phyloP scores from a whole-genome alignment of 2,113 vertebrate species.

The Nettapus auritus region DNA sequence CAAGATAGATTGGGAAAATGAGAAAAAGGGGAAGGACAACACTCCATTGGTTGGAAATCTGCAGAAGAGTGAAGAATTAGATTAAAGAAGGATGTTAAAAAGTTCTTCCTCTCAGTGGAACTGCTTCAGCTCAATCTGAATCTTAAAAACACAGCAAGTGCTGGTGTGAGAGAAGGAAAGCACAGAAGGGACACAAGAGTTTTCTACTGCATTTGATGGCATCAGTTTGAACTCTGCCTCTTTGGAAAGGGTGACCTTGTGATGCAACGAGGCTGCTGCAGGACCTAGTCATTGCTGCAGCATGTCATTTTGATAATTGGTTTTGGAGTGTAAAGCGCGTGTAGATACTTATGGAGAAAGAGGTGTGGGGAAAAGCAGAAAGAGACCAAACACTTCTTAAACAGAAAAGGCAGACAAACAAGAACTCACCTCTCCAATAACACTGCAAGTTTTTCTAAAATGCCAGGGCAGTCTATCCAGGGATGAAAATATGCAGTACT shows the following conservation, averaged over 20 bases:
- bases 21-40: not conserved
- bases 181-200: not conserved
- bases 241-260: not conserved
- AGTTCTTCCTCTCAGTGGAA: not conserved
- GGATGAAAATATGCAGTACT: not conserved
- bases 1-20: not conserved
- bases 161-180: not conserved
- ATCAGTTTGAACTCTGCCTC: not conserved
- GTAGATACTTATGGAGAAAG: not conserved
- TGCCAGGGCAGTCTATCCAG: not conserved
- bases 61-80: not conserved
- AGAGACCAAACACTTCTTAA: not conserved
- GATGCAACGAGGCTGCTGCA: not conserved
- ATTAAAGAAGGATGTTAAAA: not conserved
- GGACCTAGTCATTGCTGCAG: not conserved
- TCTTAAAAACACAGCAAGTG: not conserved
- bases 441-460: slow-evolving; percentile 9
- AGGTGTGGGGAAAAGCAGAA: not conserved
- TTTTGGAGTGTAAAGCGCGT: not conserved
- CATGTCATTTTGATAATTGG: not conserved
- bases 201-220: not conserved
- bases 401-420: not conserved
- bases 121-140: not conserved
- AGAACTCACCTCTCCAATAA: not conserved
- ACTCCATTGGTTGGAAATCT: not conserved